These are phyloP conservation scores for Ommatoiulus sabulosus DNA, from an alignment of 2,888 invertebrate species.

Conservation along the genomic window DNA sequence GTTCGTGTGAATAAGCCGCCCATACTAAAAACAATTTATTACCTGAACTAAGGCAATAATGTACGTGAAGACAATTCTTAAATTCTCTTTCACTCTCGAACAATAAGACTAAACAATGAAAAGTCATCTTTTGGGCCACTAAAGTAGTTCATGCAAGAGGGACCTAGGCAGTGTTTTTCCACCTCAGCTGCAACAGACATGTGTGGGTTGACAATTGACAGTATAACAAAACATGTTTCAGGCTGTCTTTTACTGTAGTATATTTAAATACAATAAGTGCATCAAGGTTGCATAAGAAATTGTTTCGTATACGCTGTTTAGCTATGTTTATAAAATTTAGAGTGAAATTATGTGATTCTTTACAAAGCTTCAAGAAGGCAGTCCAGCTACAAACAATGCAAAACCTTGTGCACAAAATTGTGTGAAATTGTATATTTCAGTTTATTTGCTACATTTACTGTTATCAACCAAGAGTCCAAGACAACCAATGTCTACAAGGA, in stretches of 20 bases:
- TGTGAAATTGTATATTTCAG: too few relatives aligned
- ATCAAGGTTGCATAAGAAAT: neutral
- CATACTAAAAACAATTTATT: conserved; percentile 26
- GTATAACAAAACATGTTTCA: conserved; percentile 17
- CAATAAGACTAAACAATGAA: neutral
- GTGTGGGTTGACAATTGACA: neutral
- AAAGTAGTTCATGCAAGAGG: neutral
- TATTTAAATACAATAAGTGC: too few relatives aligned
- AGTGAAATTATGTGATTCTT: too few relatives aligned
- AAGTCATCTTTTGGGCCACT: neutral
- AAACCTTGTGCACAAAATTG: too few relatives aligned
- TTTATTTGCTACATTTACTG: too few relatives aligned
- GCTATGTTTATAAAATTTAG: neutral
- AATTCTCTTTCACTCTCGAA: neutral
- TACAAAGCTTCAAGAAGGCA: too few relatives aligned
- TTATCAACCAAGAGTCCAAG: too few relatives aligned
- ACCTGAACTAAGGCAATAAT: neutral
- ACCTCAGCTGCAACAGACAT: neutral
- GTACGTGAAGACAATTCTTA: conserved; percentile 18
- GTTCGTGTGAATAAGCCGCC: neutral
- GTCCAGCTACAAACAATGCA: too few relatives aligned
- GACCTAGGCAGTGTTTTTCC: neutral
- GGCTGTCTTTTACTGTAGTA: too few relatives aligned
- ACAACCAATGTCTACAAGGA: too few relatives aligned
- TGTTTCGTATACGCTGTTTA: too few relatives aligned